Percentiles rank a stretch among this genome's conserved stretches.
Evolutionary conservation across 2,113 vertebrate genomes (phyloP).

Genomic region (Suricata suricatta): DNA sequence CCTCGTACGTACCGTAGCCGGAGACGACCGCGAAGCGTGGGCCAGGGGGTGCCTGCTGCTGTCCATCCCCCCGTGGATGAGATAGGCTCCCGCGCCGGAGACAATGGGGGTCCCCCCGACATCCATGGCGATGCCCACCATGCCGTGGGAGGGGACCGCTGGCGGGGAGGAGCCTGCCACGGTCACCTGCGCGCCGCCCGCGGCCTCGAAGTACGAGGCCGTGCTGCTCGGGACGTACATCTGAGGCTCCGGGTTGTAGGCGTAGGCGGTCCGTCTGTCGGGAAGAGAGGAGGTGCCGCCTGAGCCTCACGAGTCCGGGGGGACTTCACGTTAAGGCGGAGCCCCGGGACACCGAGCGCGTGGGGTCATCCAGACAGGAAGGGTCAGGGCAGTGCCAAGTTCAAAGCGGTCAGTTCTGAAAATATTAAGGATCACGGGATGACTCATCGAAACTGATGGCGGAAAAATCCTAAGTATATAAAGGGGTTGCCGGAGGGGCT

Average conservation of each 20-base stretch:
- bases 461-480: not conserved
- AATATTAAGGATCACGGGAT: not conserved
- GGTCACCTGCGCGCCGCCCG: conserved; percentile 93
- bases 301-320: not conserved
- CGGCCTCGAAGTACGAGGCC: conserved; percentile 93
- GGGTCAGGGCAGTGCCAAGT: not conserved
- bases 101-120: conserved; percentile 94
- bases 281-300: not conserved
- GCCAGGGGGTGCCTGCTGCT: conserved; percentile 92
- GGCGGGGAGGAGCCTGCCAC: conserved; percentile 94
- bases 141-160: conserved; percentile 92
- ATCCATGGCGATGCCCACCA: conserved; percentile 99
- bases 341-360: fast-evolving
- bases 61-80: conserved; percentile 97
- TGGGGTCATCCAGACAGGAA: fast-evolving
- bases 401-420: not conserved
- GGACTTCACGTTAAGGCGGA: too few relatives aligned
- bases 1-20: conserved; percentile 94
- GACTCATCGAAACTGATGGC: not conserved
- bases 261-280: conserved; percentile 92
- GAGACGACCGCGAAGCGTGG: conserved; percentile 96
- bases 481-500: not conserved
- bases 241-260: conserved; percentile 95
- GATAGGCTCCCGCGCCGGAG: conserved; percentile 94
- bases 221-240: conserved; percentile 93